These are phyloP conservation scores for Hypercompe scribonia DNA, from an alignment of 2,888 invertebrate species.

Conservation along the genomic window DNA sequence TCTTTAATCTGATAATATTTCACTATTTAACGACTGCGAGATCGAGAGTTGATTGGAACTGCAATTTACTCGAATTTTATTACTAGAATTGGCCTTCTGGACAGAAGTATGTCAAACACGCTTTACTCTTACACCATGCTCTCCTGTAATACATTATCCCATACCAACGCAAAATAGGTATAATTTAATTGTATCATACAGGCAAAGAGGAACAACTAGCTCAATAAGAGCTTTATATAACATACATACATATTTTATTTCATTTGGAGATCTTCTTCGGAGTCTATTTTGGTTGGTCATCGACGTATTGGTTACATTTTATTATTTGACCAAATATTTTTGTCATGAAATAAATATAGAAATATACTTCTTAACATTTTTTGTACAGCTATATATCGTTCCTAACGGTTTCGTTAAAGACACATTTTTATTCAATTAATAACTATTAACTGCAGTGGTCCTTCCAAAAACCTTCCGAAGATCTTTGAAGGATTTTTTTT, in stretches of 20 bases:
- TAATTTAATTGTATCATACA: slow-evolving; percentile 53
- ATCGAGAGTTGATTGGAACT: too few relatives aligned
- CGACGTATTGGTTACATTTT: background rate
- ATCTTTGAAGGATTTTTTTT: too few relatives aligned
- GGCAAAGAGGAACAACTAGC: slow-evolving; percentile 27
- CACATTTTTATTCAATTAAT: too few relatives aligned
- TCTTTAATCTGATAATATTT: too few relatives aligned
- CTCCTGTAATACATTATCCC: slow-evolving; percentile 5
- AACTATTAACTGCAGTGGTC: too few relatives aligned
- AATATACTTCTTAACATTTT: too few relatives aligned
- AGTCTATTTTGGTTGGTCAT: background rate
- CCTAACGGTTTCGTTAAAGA: too few relatives aligned
- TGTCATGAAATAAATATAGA: too few relatives aligned
- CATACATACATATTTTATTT: slow-evolving; percentile 3
- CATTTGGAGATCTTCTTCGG: background rate
- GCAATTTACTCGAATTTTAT: too few relatives aligned
- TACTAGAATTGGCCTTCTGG: background rate
- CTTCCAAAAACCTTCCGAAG: too few relatives aligned
- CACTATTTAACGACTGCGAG: too few relatives aligned
- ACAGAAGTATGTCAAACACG: background rate
- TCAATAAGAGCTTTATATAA: slow-evolving; percentile 8
- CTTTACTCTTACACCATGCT: background rate
- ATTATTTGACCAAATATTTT: background rate
- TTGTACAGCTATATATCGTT: too few relatives aligned
- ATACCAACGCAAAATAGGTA: slow-evolving; percentile 38